Evolutionary conservation across 1,140 invertebrate genomes (phyloP).

Genomic region (Cephus cinctus): DNA sequence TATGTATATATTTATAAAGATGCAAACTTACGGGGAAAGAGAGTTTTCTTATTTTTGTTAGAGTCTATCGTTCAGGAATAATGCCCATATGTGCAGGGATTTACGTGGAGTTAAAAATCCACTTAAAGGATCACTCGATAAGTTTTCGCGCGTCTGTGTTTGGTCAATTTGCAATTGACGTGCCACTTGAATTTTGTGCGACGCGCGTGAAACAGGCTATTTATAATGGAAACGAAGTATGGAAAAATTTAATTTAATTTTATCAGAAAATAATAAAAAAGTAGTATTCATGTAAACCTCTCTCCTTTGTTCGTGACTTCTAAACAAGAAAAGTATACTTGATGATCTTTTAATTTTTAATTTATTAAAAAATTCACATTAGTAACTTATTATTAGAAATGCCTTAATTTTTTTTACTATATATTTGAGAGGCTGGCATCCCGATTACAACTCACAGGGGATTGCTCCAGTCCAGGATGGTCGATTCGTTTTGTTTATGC

Average conservation of each 20-base stretch:
- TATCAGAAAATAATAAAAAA: background rate
- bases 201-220: background rate
- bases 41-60: too few species aligned
- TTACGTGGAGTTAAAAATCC: too few species aligned
- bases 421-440: constrained; percentile 40
- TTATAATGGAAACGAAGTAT: background rate
- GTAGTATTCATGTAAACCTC: constrained; percentile 1
- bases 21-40: constrained; percentile 8
- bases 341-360: constrained; percentile 33
- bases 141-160: too few species aligned
- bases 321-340: constrained; percentile 6
- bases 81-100: too few species aligned
- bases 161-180: too few species aligned
- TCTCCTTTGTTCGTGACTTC: constrained; percentile 1
- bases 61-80: too few species aligned
- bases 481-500: constrained; percentile 29
- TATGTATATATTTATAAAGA: constrained; percentile 11
- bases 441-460: constrained; percentile 25
- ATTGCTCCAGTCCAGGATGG: constrained; percentile 27
- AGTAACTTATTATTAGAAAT: constrained; percentile 52
- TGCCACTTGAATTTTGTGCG: too few species aligned
- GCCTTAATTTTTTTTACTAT: constrained; percentile 50
- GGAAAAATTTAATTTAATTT: background rate
- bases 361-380: constrained; percentile 55
- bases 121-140: too few species aligned